These are phyloP conservation scores for Sternotherus odoratus DNA, from an alignment of 2,797 vertebrate species.

Conservation along the genomic window DNA sequence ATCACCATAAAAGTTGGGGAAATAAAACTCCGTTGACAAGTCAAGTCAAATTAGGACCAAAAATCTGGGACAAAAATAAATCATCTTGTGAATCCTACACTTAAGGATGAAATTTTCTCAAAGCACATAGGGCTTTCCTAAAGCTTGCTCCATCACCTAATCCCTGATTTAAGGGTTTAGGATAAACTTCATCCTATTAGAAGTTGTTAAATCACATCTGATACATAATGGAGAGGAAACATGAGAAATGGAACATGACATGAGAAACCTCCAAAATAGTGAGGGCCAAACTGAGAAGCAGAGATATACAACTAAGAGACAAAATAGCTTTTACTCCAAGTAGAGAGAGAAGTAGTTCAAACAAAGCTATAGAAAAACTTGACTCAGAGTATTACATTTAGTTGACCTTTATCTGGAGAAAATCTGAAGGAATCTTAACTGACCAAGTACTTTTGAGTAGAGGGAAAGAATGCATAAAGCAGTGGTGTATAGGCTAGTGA, in stretches of 20 bases:
- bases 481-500: not conserved
- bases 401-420: not conserved
- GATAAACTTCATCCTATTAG: not conserved
- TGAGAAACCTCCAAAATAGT: not conserved
- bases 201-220: not conserved
- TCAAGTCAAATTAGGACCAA: not conserved
- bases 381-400: not conserved
- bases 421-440: accelerated
- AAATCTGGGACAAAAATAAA: not conserved
- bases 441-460: not conserved
- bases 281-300: not conserved
- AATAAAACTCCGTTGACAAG: not conserved
- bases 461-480: not conserved
- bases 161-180: not conserved
- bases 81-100: not conserved
- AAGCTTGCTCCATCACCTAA: not conserved
- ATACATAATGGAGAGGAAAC: not conserved
- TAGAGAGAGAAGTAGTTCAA: not conserved
- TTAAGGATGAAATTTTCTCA: not conserved
- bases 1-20: no score
- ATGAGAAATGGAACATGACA: not conserved
- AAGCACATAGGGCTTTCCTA: not conserved
- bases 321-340: not conserved
- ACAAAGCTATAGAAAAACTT: not conserved
- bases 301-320: not conserved